Base-by-base conservation (phyloP, 1,140 invertebrate species). In the Carposina sasakii region DNA sequence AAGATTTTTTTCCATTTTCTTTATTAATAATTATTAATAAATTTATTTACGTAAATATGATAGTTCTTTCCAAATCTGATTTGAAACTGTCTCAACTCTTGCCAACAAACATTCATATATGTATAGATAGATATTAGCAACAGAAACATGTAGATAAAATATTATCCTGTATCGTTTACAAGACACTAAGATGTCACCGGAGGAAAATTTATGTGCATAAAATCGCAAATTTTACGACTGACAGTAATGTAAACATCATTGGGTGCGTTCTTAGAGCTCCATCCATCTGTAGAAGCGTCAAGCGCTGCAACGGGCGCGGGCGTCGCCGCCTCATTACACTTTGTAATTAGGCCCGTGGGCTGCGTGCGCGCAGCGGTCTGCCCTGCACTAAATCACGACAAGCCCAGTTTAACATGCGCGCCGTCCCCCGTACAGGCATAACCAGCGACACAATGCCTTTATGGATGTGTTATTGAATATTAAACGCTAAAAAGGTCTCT, bases 341-440 rank as follows among this genome's bases (percentile, higher is more conserved):
- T 79, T 75, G 68, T 82, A 79, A 82, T 82, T 73, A 78, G 70
- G 53, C 26, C 67, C 70, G 75, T 72, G 66, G 71, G 75, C 58
- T 50, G 64, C 53, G 59, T 57, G 57, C 51, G 58, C 40, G 61
- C 55, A 15, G 13, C 58, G 60, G 58, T n/a, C n/a, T n/a, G n/a
- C 59, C 67, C 68, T 68, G 69, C 68, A 78, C 72, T 81, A 76
- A 81, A 79, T 81, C 72, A 76, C 69, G 67, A 72, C 67, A 60
- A 48, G 36, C 47, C 22, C 24, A 28, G 12, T 28, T 6, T 12
- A 28, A 28, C 12, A 16, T 17, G 19, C 33, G 33, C 33, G 19
- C 47, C 62, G 52, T 56, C 65, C 60, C 63, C 48, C 63, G 31
- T 56, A 53, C 53, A 51, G 44, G 59, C 69, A 71, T 69, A 68